Conservation (phyloP, 2,888 invertebrate species). For the Halictus ligatus region DNA sequence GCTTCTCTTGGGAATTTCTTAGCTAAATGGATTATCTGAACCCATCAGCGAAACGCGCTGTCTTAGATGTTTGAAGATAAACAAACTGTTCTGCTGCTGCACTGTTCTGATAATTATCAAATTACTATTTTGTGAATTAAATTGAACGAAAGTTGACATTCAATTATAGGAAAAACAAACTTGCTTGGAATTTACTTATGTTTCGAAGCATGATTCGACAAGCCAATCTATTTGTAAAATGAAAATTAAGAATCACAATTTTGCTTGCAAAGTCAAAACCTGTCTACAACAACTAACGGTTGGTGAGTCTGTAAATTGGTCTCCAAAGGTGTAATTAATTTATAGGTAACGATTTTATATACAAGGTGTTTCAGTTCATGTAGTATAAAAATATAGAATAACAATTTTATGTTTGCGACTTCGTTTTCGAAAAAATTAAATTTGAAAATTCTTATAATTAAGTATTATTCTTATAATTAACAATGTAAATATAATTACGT, state of each 20-base stretch:
- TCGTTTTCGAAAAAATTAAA: background rate
- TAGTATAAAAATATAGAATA: background rate
- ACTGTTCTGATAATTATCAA: background rate
- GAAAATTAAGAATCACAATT: no score
- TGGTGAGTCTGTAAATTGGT: no score
- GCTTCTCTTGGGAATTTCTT: background rate
- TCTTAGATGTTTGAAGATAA: slow-evolving; percentile 2
- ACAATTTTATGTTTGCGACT: background rate
- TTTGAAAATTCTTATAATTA: background rate
- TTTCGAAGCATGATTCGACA: no score
- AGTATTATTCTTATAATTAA: no score
- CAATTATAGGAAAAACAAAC: background rate
- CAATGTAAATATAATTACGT: background rate
- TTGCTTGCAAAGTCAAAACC: no score
- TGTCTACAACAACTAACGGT: no score
- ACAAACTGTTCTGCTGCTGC: background rate
- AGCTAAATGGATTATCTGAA: slow-evolving; percentile 6
- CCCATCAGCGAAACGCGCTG: background rate
- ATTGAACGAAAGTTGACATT: background rate
- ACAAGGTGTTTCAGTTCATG: no score
- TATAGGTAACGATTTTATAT: no score
- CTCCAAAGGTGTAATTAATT: no score
- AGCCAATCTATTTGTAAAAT: background rate
- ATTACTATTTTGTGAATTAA: background rate
- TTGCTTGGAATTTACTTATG: background rate